Evolutionary conservation across 1,140 invertebrate genomes (phyloP).

Genomic region (Myzus persicae): DNA sequence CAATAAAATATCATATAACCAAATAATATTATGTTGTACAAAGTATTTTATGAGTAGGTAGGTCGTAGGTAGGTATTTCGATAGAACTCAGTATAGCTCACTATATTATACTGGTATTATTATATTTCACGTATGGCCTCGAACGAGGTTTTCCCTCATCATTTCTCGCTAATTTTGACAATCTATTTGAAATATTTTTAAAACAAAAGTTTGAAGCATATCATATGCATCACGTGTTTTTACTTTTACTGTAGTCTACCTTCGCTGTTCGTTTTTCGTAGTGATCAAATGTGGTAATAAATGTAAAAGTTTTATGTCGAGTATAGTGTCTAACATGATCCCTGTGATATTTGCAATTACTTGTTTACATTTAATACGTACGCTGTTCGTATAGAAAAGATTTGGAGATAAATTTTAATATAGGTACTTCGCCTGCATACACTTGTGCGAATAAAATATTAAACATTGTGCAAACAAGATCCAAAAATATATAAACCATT

Average conservation of each 20-base stretch:
- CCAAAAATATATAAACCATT: not conserved
- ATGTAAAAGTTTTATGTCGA: not conserved
- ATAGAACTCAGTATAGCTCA: not conserved
- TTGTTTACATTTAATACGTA: not conserved
- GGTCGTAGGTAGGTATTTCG: not conserved
- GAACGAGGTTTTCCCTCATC: not conserved
- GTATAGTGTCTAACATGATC: not conserved
- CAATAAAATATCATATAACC: not conserved
- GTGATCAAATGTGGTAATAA: not conserved
- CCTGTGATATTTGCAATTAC: not conserved
- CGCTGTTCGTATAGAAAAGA: fast-evolving
- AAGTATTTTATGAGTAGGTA: not conserved
- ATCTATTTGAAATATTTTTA: not conserved
- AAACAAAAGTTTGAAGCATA: not conserved
- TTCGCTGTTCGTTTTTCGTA: not conserved
- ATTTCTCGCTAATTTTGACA: not conserved
- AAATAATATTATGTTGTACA: not conserved
- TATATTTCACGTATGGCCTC: not conserved
- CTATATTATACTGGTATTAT: not conserved
- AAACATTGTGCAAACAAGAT: not conserved
- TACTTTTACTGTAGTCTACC: not conserved
- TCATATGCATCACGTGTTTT: not conserved
- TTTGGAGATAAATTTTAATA: conserved; percentile 13
- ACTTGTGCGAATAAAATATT: not conserved
- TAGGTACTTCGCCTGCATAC: not conserved